Conservation (phyloP, 1,140 invertebrate species). For the Andrena cerasifolii region DNA sequence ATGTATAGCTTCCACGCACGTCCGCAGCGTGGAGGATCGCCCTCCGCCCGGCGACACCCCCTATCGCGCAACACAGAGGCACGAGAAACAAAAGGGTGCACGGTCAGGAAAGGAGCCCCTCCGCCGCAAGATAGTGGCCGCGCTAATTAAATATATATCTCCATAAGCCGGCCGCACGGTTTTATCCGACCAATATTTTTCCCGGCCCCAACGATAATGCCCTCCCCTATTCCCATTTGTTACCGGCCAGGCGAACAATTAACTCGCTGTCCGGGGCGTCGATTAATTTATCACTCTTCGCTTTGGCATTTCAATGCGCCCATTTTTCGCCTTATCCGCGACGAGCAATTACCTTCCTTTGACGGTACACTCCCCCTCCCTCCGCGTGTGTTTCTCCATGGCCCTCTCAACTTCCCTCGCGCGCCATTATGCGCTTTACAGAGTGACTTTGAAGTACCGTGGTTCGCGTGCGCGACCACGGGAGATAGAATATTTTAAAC, state of each 20-base stretch:
- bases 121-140: background rate
- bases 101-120: constrained; percentile 25
- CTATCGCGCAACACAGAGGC: background rate
- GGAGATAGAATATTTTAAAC: background rate
- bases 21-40: constrained; percentile 6
- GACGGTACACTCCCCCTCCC: background rate
- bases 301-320: constrained; percentile 45
- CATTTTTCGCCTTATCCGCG: constrained; percentile 21
- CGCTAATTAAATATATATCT: constrained; percentile 59
- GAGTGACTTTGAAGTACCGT: background rate
- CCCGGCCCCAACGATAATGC: constrained; percentile 42
- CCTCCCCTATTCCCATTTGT: constrained; percentile 31
- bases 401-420: background rate
- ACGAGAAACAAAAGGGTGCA: constrained; percentile 19
- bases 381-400: background rate
- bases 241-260: constrained; percentile 42
- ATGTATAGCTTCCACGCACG: background rate
- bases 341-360: constrained; percentile 30
- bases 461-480: too few relatives aligned
- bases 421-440: constrained; percentile 7
- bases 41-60: background rate
- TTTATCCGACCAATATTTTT: constrained; percentile 45
- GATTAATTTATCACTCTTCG: constrained; percentile 51
- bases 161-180: constrained; percentile 15
- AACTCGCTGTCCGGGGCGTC: constrained; percentile 13